Base-by-base conservation (phyloP, 2,888 invertebrate genomes). In the Eupithecia centaureata region DNA sequence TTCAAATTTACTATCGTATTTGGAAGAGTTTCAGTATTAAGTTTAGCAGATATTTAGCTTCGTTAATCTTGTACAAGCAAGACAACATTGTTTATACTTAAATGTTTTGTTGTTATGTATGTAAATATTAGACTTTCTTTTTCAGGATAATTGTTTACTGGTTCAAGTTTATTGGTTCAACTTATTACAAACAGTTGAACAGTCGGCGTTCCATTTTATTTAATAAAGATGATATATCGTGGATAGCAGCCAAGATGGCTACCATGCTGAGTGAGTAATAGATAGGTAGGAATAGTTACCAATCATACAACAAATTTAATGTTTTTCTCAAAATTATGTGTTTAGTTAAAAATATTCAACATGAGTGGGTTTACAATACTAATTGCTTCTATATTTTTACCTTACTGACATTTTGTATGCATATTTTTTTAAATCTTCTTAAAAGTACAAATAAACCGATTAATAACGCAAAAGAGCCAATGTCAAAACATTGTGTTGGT, bases 401-500 rank as follows among this genome's bases (percentile, higher is more conserved):
- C n/a, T n/a, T n/a, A n/a, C n/a, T n/a, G n/a, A n/a, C 25, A 28
- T 58, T 35, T 35, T 62, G 73, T 69, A 57, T 27, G 7, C 15
- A 35, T 3, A 10, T 35, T n/a, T n/a, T n/a, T n/a, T n/a, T n/a
- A n/a, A n/a, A n/a, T n/a, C n/a, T n/a, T n/a, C n/a, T n/a, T n/a
- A n/a, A n/a, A 52, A 47, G 22, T 47, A 47, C 10, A 47, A 22
- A 47, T 22, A 47, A 22, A 47, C 4, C 22, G 10, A 47, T 52
- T 15, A 13, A 27, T 70, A 47, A 35, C 63, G 73, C 70, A 57
- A 77, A 78, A 27, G 73, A 82, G 72, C 80, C 79, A 81, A 82
- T 82, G 84, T 84, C 85, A 85, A 82, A 84, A 83, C 81, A 82
- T 79, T 74, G 76, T 47, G 47, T 47, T 22, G 47, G 47, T 78